phyloP scores from a whole-genome alignment of 2,113 vertebrate genomes.

The Charadrius vociferus region DNA sequence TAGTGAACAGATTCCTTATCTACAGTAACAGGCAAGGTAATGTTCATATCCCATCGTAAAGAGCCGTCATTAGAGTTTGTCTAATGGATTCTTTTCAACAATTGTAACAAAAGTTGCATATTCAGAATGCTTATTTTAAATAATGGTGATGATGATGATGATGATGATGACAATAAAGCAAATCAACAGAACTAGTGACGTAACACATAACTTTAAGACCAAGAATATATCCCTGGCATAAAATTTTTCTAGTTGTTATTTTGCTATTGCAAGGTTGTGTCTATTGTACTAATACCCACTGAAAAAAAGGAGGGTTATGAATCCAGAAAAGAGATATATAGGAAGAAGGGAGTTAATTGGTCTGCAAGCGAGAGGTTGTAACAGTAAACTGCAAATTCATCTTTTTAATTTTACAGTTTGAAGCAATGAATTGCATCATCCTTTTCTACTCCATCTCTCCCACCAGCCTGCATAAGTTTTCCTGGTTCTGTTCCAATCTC shows the following conservation, averaged over 20 bases:
- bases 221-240: background rate
- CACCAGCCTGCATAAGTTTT: background rate
- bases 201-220: background rate
- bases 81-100: background rate
- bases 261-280: background rate
- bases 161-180: background rate
- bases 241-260: background rate
- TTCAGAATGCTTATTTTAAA: background rate
- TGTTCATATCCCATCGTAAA: background rate
- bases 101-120: background rate
- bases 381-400: background rate
- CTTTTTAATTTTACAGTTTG: background rate
- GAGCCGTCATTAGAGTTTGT: background rate
- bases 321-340: background rate
- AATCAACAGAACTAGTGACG: background rate
- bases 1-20: background rate
- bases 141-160: background rate
- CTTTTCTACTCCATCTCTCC: background rate
- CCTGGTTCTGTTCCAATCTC: background rate
- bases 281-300: background rate
- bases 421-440: background rate
- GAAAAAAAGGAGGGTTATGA: background rate
- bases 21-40: background rate
- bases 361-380: background rate
- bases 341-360: background rate